Base-by-base conservation (phyloP, 2,113 vertebrate genomes). In the Erythrolamprus reginae region DNA sequence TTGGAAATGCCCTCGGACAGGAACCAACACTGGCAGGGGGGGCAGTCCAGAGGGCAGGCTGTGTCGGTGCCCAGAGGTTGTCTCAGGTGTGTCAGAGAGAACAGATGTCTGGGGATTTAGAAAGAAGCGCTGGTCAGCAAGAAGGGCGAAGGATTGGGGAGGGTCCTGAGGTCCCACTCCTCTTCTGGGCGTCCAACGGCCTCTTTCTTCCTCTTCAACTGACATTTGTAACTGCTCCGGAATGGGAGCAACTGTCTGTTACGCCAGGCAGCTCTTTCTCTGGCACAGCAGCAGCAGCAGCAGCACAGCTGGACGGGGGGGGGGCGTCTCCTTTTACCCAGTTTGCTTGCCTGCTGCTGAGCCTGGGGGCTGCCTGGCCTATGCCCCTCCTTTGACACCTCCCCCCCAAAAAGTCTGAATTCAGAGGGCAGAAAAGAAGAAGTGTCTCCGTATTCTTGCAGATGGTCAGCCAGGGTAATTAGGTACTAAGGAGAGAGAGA, bases 211-310 rank as follows among this genome's bases (percentile, higher is more conserved):
- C 4, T 42, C 28, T 38, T 61, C 48, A 90, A 90, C 51, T 10
- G 90, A 90, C 51, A 24, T 51, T 87, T 55, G 19, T 9, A 90
- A 90, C 90, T 87, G 90, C 85, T 52, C 61, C 28, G 84, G 90
- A 90, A 90, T 82, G 65, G 28, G 7, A 51, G 45, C 15, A 6
- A 24, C 53, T 50, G 26, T 33, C 48, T 85, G 6, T 85, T n/a
- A 21, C 0, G 48, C 83, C 15, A 7, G 5, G 47, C 1, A 5
- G 26, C 24, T 84, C 45, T 48, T 84, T 15, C 45, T 15, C 82
- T 28, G 82, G 10, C 23, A 19, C 8, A 48, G 82, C 15, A 38
- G 5, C 33, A 48, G 82, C 15, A 38, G 5, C 33, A 61, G 4
- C 58, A 1, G 28, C 10, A 10, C 28, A n/a, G 70, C 28, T 65